phyloP scores from a whole-genome alignment of 1,140 invertebrate genomes.

The Sinonovacula constricta region DNA sequence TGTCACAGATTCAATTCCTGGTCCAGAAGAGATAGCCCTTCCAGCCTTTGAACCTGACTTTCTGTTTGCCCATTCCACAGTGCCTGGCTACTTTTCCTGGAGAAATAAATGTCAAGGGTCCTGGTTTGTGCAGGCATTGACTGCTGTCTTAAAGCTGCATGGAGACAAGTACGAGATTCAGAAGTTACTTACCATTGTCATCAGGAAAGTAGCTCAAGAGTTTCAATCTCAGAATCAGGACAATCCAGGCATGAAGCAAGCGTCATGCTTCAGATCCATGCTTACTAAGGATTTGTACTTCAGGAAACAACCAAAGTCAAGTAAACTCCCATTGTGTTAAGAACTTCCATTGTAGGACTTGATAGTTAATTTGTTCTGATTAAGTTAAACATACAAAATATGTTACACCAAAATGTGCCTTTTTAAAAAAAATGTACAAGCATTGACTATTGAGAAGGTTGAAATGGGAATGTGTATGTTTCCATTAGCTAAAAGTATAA shows the following conservation, averaged over 20 bases:
- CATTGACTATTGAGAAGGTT: too few relatives aligned
- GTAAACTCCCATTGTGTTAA: too few relatives aligned
- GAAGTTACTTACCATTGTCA: constrained; percentile 28
- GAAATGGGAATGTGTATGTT: too few relatives aligned
- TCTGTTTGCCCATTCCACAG: constrained; percentile 61
- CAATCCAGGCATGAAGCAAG: constrained; percentile 36
- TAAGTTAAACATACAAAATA: too few relatives aligned
- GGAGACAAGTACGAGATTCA: constrained; percentile 31
- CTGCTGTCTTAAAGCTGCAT: constrained; percentile 26
- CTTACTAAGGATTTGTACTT: constrained; percentile 48
- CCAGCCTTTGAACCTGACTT: constrained; percentile 66
- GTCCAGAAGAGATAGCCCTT: constrained; percentile 38
- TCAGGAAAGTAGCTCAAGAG: constrained; percentile 70
- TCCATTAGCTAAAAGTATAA: too few relatives aligned
- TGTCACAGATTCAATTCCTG: neutral
- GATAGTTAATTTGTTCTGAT: too few relatives aligned
- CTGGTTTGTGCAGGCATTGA: constrained; percentile 59
- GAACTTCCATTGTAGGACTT: too few relatives aligned
- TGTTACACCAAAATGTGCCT: too few relatives aligned
- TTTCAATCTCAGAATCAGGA: constrained; percentile 35
- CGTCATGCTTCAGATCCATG: constrained; percentile 36
- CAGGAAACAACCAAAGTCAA: too few relatives aligned
- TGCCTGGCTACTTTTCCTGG: constrained; percentile 64
- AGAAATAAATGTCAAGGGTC: constrained; percentile 54
- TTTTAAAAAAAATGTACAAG: too few relatives aligned